Percentiles rank a stretch among this genome's conserved stretches.
These are phyloP conservation scores for Drosophila orena DNA, from an alignment of 1,140 invertebrate genomes.

Conservation along the genomic window DNA sequence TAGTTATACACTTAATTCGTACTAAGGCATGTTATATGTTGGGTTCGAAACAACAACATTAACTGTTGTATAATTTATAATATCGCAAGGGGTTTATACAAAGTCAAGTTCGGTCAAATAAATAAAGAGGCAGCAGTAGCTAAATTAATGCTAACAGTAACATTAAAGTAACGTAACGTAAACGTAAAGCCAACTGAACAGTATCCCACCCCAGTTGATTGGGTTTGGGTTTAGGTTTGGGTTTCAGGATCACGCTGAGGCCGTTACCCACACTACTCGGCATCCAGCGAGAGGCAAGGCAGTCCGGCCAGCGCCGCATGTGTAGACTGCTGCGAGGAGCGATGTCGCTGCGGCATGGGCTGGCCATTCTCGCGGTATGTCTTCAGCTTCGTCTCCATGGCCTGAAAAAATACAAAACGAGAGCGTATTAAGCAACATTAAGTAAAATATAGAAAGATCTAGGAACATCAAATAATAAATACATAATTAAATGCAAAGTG, in stretches of 20 bases:
- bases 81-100: slow-evolving; percentile 43
- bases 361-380: slow-evolving; percentile 80
- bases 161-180: slow-evolving; percentile 34
- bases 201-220: slow-evolving; percentile 10
- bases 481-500: no score
- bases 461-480: no score
- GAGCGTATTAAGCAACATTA: slow-evolving; percentile 1
- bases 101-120: slow-evolving; percentile 47
- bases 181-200: slow-evolving; percentile 34
- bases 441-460: neutral
- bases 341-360: slow-evolving; percentile 71
- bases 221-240: neutral
- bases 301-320: slow-evolving; percentile 35
- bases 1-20: slow-evolving; percentile 62
- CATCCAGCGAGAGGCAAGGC: slow-evolving; percentile 38
- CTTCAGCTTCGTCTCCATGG: slow-evolving; percentile 83
- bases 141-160: slow-evolving; percentile 42
- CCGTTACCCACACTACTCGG: slow-evolving; percentile 10
- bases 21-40: slow-evolving; percentile 62
- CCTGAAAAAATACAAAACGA: slow-evolving; percentile 59
- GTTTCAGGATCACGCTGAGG: neutral
- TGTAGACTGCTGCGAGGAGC: slow-evolving; percentile 36
- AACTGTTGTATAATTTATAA: slow-evolving; percentile 43
- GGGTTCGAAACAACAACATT: slow-evolving; percentile 57
- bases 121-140: slow-evolving; percentile 31